Conservation (phyloP, 2,797 vertebrate species). For the Remorina albescens region DNA sequence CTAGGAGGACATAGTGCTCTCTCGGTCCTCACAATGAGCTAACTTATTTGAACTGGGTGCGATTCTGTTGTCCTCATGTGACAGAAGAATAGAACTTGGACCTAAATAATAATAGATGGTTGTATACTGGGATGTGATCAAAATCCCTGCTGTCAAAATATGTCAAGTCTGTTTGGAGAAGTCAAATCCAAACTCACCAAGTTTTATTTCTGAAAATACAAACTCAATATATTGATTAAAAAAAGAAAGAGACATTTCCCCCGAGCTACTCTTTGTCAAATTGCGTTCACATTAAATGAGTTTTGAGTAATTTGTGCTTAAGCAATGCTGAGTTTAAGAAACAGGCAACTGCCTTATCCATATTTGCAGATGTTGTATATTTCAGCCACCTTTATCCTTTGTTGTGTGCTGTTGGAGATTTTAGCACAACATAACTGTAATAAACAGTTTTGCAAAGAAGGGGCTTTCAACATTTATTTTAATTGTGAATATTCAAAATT, state of each 20-base stretch:
- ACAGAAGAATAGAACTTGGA: neutral
- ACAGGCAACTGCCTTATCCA: neutral
- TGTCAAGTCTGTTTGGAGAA: neutral
- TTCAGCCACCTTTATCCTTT: constrained; percentile 1
- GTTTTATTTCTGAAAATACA: neutral
- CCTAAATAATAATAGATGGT: neutral
- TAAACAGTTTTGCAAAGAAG: neutral
- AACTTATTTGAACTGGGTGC: neutral
- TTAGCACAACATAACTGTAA: constrained; percentile 14
- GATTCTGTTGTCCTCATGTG: neutral
- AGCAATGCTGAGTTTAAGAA: neutral
- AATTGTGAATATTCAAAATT: neutral
- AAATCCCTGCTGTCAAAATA: neutral
- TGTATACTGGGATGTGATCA: neutral
- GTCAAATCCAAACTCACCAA: neutral
- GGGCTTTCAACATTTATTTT: neutral
- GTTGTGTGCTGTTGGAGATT: neutral
- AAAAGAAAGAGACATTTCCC: neutral
- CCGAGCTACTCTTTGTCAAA: neutral
- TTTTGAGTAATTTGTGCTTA: neutral
- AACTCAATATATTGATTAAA: neutral
- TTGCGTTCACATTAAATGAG: neutral
- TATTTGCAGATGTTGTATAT: neutral
- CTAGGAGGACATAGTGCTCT: neutral
- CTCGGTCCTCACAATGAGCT: neutral